Conservation (phyloP, 2,888 invertebrate genomes). For the Beris morrisii region DNA sequence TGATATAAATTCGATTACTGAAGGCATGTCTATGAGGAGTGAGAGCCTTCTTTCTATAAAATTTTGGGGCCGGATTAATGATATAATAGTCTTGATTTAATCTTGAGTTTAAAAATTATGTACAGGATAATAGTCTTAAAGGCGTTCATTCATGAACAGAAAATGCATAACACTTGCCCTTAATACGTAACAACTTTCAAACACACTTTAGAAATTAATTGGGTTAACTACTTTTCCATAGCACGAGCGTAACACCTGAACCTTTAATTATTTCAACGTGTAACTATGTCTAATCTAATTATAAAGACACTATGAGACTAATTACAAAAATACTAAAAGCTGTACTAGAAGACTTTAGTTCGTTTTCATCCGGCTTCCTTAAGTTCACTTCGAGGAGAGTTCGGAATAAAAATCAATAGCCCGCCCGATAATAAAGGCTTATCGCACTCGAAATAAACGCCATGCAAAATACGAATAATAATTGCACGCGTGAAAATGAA, state of each 20-base stretch:
- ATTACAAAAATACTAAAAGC: slow-evolving; percentile 1
- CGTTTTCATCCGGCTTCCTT: slow-evolving; percentile 17
- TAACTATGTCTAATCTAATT: slow-evolving; percentile 26
- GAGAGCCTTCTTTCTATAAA: no score
- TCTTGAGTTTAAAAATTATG: no score
- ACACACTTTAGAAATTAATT: slow-evolving; percentile 24
- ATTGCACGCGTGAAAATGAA: slow-evolving; percentile 15
- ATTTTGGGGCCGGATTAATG: no score
- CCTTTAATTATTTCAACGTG: slow-evolving; percentile 20
- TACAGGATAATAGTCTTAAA: no score
- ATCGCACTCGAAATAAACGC: background rate
- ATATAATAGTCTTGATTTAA: no score
- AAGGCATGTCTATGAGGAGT: no score
- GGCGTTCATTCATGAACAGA: no score
- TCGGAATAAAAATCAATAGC: background rate
- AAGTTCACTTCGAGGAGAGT: background rate
- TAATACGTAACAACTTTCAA: background rate
- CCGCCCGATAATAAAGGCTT: no score
- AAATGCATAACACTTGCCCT: no score
- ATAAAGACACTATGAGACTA: slow-evolving; percentile 8
- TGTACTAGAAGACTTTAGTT: background rate
- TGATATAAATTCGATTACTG: no score
- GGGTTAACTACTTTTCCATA: slow-evolving; percentile 17
- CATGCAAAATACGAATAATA: slow-evolving; percentile 4
- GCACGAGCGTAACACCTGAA: background rate